phyloP scores from a whole-genome alignment of 2,888 invertebrate genomes.

The Scotopteryx bipunctaria region DNA sequence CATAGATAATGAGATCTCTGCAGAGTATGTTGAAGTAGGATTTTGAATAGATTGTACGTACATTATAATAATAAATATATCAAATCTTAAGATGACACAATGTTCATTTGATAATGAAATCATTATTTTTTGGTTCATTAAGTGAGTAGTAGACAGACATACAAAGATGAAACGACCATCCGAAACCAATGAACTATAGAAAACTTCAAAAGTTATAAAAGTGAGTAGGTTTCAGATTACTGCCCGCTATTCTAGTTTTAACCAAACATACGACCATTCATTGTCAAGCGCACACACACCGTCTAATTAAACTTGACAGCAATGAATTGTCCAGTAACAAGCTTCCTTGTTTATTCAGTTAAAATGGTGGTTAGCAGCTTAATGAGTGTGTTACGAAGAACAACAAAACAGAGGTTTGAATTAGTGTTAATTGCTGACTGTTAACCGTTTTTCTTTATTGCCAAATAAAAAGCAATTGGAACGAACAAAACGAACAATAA shows the following conservation, averaged over 20 bases:
- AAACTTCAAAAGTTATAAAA: neutral
- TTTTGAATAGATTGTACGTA: too few species aligned
- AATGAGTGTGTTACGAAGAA: constrained; percentile 49
- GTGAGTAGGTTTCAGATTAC: neutral
- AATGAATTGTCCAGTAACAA: constrained; percentile 58
- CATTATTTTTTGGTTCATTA: too few species aligned
- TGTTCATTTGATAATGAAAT: too few species aligned
- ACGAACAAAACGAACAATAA: neutral
- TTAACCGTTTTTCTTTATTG: constrained; percentile 23
- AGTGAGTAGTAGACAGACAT: too few species aligned
- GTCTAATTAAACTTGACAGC: constrained; percentile 64
- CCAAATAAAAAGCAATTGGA: neutral
- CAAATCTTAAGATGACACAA: too few species aligned
- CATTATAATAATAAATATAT: too few species aligned
- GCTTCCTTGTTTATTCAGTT: constrained; percentile 63
- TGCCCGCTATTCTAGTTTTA: neutral
- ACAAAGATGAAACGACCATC: too few species aligned
- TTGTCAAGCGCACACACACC: constrained; percentile 33
- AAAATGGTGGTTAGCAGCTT: constrained; percentile 44
- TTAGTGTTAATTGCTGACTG: constrained; percentile 38
- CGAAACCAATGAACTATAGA: too few species aligned
- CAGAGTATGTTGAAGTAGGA: too few species aligned
- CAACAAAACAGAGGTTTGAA: constrained; percentile 43
- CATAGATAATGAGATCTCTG: too few species aligned
- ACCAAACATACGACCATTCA: constrained; percentile 6